Percentiles rank a stretch among this genome's conserved stretches.
These are phyloP conservation scores for Cremastinae sp. DNA, from an alignment of 2,888 invertebrate species.

Conservation along the genomic window DNA sequence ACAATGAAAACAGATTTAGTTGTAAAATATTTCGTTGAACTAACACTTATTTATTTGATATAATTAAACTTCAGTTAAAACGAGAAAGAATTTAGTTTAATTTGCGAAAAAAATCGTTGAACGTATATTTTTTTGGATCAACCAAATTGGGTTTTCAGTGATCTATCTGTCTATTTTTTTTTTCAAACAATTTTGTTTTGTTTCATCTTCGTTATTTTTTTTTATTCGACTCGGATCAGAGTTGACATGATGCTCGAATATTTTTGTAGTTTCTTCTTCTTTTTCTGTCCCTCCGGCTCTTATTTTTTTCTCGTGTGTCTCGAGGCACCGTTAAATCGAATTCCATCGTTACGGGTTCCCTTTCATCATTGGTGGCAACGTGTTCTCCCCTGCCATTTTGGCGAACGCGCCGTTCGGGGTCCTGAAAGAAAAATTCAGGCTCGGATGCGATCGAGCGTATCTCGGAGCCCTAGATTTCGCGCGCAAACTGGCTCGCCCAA, in stretches of 20 bases:
- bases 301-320: not conserved
- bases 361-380: conserved; percentile 32
- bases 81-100: too few species aligned
- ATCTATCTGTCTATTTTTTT: too few species aligned
- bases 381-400: conserved; percentile 10
- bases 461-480: conserved; percentile 39
- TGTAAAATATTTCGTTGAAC: too few species aligned
- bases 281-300: too few species aligned
- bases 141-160: too few species aligned
- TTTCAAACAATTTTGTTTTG: too few species aligned
- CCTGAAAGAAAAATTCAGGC: not conserved
- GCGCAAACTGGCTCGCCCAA: not conserved
- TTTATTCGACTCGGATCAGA: conserved; percentile 34
- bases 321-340: conserved; percentile 49
- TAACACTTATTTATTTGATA: too few species aligned
- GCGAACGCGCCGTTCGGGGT: not conserved
- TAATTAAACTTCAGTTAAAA: too few species aligned
- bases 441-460: conserved; percentile 18
- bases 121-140: too few species aligned
- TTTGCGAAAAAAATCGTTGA: too few species aligned
- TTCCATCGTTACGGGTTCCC: conserved; percentile 35
- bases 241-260: conserved; percentile 26
- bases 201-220: too few species aligned
- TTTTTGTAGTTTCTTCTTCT: conserved; percentile 18
- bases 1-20: too few species aligned